Conservation (phyloP, 64 coral and sea anemone genomes). For the Stichodactyla helianthus region DNA sequence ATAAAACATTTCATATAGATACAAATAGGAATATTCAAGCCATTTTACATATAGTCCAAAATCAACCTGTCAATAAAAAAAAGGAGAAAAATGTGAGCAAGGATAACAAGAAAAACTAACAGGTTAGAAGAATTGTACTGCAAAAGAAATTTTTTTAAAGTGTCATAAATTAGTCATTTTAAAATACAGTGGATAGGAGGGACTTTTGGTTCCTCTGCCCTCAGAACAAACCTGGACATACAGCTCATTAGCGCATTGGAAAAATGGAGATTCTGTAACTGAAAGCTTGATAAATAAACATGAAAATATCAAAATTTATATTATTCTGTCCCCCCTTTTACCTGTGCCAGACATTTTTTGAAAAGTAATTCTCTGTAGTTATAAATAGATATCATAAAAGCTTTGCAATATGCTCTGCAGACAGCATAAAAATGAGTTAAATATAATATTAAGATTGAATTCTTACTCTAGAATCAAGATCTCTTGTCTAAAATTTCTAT, state of each 20-base stretch:
- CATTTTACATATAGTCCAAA: slow-evolving; percentile 86
- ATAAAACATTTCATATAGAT: slow-evolving; percentile 99
- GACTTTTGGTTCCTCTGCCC: neutral
- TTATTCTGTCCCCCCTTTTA: neutral
- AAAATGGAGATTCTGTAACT: neutral
- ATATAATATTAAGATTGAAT: neutral
- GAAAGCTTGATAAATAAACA: neutral
- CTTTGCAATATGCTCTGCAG: neutral
- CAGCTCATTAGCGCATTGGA: neutral
- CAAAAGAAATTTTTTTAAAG: neutral
- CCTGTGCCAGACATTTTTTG: neutral
- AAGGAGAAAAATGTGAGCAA: neutral
- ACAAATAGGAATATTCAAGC: slow-evolving; percentile 90
- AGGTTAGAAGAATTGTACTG: neutral
- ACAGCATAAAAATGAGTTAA: no score
- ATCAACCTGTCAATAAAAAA: slow-evolving; percentile 73
- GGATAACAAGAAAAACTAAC: slow-evolving; percentile 8
- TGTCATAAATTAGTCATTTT: neutral
- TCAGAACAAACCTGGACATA: neutral
- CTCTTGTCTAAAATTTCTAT: neutral
- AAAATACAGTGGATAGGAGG: neutral
- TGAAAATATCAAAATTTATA: neutral
- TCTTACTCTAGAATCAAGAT: neutral
- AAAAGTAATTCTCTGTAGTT: neutral
- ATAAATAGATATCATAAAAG: neutral